phyloP scores from a whole-genome alignment of 2,113 vertebrate species.

The Hiodon tergisus region DNA sequence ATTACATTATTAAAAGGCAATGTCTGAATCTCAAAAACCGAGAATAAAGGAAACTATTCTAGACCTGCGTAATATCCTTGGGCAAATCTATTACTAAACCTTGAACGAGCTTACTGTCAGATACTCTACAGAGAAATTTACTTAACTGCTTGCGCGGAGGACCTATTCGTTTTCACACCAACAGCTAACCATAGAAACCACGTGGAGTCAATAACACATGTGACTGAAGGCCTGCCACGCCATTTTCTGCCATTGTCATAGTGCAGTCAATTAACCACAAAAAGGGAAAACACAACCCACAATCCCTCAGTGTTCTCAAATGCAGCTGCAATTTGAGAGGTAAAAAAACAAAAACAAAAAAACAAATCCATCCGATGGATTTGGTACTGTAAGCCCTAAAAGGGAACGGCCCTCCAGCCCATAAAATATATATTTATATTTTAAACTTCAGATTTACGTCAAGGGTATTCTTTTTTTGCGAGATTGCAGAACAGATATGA shows the following conservation, averaged over 20 bases:
- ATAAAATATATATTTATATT: background rate
- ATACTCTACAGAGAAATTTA: slow-evolving; percentile 5
- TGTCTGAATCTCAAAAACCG: slow-evolving; percentile 10
- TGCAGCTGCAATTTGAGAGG: background rate
- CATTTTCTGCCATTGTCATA: slow-evolving; percentile 6
- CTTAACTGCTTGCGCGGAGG: background rate
- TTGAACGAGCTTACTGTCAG: slow-evolving; percentile 18
- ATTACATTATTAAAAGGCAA: background rate
- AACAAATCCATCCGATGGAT: too few species aligned
- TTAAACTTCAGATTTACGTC: slow-evolving; percentile 24
- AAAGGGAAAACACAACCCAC: background rate
- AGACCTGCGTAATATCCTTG: slow-evolving; percentile 15
- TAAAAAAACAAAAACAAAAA: too few species aligned
- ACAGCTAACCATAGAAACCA: slow-evolving; percentile 7
- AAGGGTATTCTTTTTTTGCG: slow-evolving; percentile 20
- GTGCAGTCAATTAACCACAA: background rate
- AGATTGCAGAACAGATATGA: background rate
- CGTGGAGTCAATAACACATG: slow-evolving; percentile 8
- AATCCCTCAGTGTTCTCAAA: slow-evolving; percentile 14
- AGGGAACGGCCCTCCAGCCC: background rate
- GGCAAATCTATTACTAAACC: slow-evolving; percentile 13
- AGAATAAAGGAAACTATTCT: background rate
- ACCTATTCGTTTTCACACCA: slow-evolving; percentile 15
- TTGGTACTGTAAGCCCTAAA: background rate
- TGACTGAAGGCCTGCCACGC: background rate